A percentile compares a stretch with the other conserved stretches of the same genome.
phyloP scores from a whole-genome alignment of 2,113 vertebrate species.

The Sylvicapra grimmia region DNA sequence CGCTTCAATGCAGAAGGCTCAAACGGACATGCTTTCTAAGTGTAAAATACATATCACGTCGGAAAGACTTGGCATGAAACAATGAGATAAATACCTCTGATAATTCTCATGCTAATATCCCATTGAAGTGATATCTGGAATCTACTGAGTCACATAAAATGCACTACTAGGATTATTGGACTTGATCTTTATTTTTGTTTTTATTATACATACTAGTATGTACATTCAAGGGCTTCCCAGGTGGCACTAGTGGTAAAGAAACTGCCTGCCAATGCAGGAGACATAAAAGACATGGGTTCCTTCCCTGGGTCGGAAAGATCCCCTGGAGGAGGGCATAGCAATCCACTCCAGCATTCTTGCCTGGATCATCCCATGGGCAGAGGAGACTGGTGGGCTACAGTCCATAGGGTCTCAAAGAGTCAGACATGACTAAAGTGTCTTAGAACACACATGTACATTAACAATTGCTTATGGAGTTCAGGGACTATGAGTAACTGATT shows the following conservation, averaged over 20 bases:
- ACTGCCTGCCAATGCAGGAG: background rate
- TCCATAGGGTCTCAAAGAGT: background rate
- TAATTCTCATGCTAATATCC: background rate
- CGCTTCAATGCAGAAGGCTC: background rate
- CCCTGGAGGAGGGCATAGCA: background rate
- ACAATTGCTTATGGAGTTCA: background rate
- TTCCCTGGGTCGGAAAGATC: background rate
- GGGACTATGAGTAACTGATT: background rate
- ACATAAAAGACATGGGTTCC: background rate
- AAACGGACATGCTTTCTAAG: background rate
- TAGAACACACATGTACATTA: background rate
- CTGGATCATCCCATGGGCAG: background rate
- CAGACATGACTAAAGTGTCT: background rate
- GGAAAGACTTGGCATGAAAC: background rate
- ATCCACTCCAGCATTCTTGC: background rate
- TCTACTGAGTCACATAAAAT: background rate
- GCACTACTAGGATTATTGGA: background rate
- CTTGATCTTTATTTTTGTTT: background rate
- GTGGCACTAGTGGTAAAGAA: background rate
- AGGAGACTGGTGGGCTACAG: background rate
- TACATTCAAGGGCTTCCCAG: background rate
- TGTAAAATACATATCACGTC: background rate
- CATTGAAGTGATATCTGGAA: background rate
- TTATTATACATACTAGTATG: background rate
- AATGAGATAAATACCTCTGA: background rate